Evolutionary conservation across 1,140 invertebrate genomes (phyloP), one percentile per base, ranked within the genome.

Genomic region (Lycorma delicatula): DNA sequence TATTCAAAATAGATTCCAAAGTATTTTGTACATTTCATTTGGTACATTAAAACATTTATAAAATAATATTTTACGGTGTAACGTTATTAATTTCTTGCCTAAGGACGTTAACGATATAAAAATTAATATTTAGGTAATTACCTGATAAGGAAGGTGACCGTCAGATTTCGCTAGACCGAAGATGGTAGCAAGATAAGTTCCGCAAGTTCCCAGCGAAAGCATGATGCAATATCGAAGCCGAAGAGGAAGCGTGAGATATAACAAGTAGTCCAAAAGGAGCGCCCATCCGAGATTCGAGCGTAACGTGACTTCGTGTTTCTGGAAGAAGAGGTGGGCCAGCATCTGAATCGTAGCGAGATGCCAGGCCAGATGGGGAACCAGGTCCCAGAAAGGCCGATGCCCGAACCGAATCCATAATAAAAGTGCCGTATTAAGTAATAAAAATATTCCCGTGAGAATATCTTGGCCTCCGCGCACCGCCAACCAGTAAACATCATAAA

Each of bases 161-260:
- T 72, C 69, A 63, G 73, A 66, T 58, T 72, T 72, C 54, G 66
- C 1, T 62, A 65, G 64, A 75, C 74, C 26, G 62, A 62, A 58
- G 72, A 84, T 74, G 4, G 78, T 72, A 20, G 77, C 70, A 25
- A 85, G 68, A 63, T 86, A 84, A 12, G 78, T 71, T 1, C 75
- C 70, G 55, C 77, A 81, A 0, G 80, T 82, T 13, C 75, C 75
- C 9, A 81, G 56, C 2, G 82, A 79, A 23, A 86, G 70, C 26
- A 79, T 54, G 13, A 81, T 64, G 66, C 82, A 86, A 55, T 84
- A 79, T 7, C 78, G 72, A 1, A 89, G 68, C 22, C 83, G 77
- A 41, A 93, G 74, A 0, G 91, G 90, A 58, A 93, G 68, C 1
- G 88, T 86, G 29, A 89, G 86, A 68, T 89, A 85, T n/a, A 89